Base-by-base conservation (phyloP, 1,140 invertebrate genomes). In the Aporrectodea caliginosa region DNA sequence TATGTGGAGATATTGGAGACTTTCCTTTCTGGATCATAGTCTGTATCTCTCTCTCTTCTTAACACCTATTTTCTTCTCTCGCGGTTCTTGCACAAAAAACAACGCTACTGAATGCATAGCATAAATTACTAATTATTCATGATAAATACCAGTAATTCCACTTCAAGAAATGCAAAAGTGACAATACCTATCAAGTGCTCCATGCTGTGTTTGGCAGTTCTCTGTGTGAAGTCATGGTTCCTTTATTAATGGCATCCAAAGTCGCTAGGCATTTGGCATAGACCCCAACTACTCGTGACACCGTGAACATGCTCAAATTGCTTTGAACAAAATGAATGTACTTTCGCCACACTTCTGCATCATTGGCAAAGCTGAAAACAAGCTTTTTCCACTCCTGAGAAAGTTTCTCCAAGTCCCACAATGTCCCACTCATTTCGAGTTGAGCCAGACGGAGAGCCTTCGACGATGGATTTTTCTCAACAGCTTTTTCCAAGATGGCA, bases 401-500 rank as follows among this genome's bases (percentile, higher is more conserved):
- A 0, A 90, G 68, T 70, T 86, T 82, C 31, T 85, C 83, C 69
- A 84, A 69, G 27, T 89, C 87, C 86, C 84, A 86, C 22, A 87
- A 79, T 69, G 86, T 83, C 70, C 84, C 79, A 74, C 84, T 84
- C 1, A 90, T 77, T 74, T 89, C 85, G 22, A 90, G 80, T 77
- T 86, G 87, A 34, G 83, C 82, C 29, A 90, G 58, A 58, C 87
- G 84, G 35, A 90, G 79, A 27, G 84, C 78, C 30, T 89, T 81
- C 31, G 84, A 85, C 34, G 82, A 85, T 0, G 89, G 88, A 83
- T 90, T 90, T 29, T 83, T 80, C 77, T 86, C 85, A n/a, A 90
- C 80, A 30, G 90, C 90, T 81, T 88, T 86, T 2, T 90, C 87
- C 32, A 90, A 78, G 70, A 90, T 88, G 22, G 88, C 80, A 30